Percentiles rank a stretch among this genome's conserved stretches.
Conservation (phyloP, 2,797 vertebrate species). For the Carduelis carduelis region DNA sequence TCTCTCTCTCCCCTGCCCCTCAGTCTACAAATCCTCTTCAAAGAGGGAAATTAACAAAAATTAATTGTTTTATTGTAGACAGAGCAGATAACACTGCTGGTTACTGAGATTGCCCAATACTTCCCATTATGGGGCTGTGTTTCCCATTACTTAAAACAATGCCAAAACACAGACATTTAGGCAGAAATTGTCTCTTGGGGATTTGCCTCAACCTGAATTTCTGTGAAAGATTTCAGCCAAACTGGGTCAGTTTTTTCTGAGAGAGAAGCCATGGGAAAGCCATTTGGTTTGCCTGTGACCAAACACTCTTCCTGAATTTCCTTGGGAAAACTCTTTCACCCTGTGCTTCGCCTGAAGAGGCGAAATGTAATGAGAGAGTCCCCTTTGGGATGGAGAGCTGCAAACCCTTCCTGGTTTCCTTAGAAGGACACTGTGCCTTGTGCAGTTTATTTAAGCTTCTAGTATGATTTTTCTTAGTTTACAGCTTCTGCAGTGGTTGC, state of each 20-base stretch:
- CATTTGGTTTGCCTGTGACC: neutral
- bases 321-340: neutral
- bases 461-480: neutral
- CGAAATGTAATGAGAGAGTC: neutral
- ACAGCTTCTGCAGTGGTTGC: neutral
- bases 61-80: neutral
- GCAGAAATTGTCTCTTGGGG: neutral
- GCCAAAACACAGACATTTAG: neutral
- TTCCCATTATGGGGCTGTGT: neutral
- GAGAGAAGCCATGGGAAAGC: neutral
- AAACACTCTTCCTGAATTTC: neutral
- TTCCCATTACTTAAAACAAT: neutral
- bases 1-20: neutral
- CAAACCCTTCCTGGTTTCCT: neutral
- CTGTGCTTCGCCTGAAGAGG: neutral
- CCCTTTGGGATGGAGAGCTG: neutral
- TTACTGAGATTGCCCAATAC: neutral
- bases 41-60: neutral
- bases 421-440: neutral
- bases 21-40: neutral
- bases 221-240: neutral
- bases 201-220: neutral
- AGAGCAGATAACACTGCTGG: neutral
- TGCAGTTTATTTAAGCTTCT: neutral
- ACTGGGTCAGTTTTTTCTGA: neutral